Conservation (phyloP, 2,797 vertebrate species). For the Xyrichtys novacula region DNA sequence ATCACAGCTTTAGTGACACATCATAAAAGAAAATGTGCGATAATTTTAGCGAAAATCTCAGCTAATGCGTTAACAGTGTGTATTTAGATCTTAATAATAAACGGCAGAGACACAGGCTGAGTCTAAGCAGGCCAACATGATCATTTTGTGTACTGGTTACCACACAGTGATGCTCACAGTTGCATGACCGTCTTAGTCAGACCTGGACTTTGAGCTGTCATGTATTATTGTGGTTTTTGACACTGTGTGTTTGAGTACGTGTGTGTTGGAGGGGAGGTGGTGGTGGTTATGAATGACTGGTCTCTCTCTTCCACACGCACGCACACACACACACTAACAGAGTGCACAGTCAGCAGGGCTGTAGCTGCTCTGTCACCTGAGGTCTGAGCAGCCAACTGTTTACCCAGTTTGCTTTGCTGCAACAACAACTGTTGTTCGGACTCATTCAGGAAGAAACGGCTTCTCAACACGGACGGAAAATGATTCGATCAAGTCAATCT, state of each 20-base stretch:
- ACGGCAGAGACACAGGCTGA: background rate
- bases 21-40: background rate
- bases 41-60: background rate
- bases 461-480: background rate
- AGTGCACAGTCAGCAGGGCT: constrained; percentile 73
- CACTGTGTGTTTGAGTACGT: constrained; percentile 28
- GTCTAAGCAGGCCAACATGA: background rate
- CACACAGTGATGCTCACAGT: constrained; percentile 7
- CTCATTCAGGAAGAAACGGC: constrained; percentile 30
- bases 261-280: constrained; percentile 32
- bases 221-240: constrained; percentile 70
- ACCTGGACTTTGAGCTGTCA: constrained; percentile 73
- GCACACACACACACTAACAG: constrained; percentile 24
- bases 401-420: constrained; percentile 37
- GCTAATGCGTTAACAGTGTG: background rate
- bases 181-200: constrained; percentile 30
- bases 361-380: constrained; percentile 72
- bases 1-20: background rate
- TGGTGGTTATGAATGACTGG: constrained; percentile 64
- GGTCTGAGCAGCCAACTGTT: constrained; percentile 61
- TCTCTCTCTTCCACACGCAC: constrained; percentile 22
- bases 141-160: background rate
- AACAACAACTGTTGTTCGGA: constrained; percentile 48
- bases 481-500: no score
- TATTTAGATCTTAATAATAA: background rate